Base-by-base conservation (phyloP, 2,888 invertebrate species). In the Lumbricus terrestris region DNA sequence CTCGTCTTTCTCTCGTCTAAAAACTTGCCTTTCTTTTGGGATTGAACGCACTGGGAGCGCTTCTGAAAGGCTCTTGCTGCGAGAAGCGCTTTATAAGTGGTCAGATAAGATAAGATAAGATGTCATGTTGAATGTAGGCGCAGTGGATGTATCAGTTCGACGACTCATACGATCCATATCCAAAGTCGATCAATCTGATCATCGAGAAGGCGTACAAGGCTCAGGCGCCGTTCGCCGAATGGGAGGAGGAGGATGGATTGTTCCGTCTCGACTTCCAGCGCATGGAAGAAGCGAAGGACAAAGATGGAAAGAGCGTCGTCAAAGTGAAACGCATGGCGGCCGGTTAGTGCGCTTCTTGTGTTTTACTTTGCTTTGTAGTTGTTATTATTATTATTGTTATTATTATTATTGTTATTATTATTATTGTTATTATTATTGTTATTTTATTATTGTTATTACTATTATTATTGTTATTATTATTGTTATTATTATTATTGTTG, bases 171-270 rank as follows among this genome's bases (percentile, higher is more conserved):
- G 88, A 23, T 16, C 29, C 20, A 4, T 90, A 90, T 88, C 90
- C 90, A 15, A 40, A 37, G 38, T 35, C 85, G 13, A 90, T 90
- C 85, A 90, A 90, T 54, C 11, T 35, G 35, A 90, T 90, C 88
- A 90, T 90, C 82, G 90, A 90, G 90, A 90, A 90, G 47, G 90
- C 85, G 23, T 91, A 90, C 83, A 34, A 40, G 34, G 89, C 54
- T 34, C 83, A 88, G 35, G 82, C 47, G 35, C 83, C 82, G 40
- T 90, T 69, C 33, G 90, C 82, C 11, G 37, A 33, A 40, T 90
- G 90, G 90, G 82, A 35, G 20, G 90, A 90, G 42, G 83, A 89
- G 4, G 91, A 37, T 37, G 90, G 89, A 89, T 23, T 29, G 16
- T 90, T 35, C 82, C 40, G 23, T 11, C 82, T 90, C 16, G 89